These are phyloP conservation scores for Caenorhabditis doughertyi DNA, from an alignment of 2,888 invertebrate genomes.

Conservation along the genomic window DNA sequence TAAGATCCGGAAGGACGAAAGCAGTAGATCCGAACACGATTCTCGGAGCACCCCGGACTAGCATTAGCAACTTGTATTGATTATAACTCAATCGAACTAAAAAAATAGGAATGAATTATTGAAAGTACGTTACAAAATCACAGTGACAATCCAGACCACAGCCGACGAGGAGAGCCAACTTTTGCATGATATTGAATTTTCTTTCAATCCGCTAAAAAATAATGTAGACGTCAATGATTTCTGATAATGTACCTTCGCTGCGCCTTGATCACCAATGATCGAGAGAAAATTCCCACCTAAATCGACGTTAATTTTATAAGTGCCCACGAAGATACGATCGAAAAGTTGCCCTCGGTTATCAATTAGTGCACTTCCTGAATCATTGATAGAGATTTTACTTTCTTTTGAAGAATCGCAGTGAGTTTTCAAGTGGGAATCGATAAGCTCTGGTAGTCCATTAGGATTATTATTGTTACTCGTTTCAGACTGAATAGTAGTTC, in stretches of 20 bases:
- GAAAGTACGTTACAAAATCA: not conserved
- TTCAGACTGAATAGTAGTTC: not conserved
- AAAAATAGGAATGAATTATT: not conserved
- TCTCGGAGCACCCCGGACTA: slow-evolving; percentile 20
- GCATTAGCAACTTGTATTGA: slow-evolving; percentile 15
- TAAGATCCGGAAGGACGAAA: slow-evolving; percentile 14
- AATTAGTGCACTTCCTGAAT: not conserved
- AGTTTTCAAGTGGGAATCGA: not conserved
- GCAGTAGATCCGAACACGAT: not conserved
- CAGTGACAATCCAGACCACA: slow-evolving; percentile 44
- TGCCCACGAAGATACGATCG: not conserved
- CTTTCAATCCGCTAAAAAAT: slow-evolving; percentile 13
- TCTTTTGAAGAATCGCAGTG: not conserved
- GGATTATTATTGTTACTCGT: too few relatives aligned
- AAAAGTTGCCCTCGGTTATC: not conserved
- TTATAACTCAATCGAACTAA: slow-evolving; percentile 18
- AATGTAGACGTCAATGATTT: not conserved
- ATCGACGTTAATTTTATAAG: not conserved
- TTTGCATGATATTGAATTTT: slow-evolving; percentile 30
- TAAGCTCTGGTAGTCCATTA: not conserved
- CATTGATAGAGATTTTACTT: too few relatives aligned
- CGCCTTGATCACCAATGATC: not conserved
- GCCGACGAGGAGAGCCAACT: slow-evolving; percentile 18
- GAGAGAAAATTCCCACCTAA: slow-evolving; percentile 6
- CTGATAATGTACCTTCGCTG: not conserved